Percentiles rank a stretch among this genome's conserved stretches.
Conservation (phyloP, 1,140 invertebrate genomes). For the Drosophila murphyi region DNA sequence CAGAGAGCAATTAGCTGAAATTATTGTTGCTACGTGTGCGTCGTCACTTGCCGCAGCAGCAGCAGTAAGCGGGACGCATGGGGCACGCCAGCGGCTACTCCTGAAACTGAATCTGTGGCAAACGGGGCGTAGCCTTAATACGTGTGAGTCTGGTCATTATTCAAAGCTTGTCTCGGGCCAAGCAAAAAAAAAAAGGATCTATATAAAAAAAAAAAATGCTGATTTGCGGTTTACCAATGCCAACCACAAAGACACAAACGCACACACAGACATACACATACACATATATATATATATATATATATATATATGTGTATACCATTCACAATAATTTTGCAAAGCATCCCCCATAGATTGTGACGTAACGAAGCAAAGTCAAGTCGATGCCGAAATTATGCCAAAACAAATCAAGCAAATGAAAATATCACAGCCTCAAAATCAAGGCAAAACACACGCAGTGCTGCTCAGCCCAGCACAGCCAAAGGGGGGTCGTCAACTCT, state of each 20-base stretch:
- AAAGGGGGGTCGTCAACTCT: not conserved
- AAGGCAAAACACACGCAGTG: constrained; percentile 64
- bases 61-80: not conserved
- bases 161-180: constrained; percentile 28
- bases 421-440: constrained; percentile 80
- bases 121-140: constrained; percentile 70
- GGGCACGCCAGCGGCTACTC: not conserved
- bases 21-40: constrained; percentile 82
- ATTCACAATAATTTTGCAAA: constrained; percentile 61
- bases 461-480: not conserved
- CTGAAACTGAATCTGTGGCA: constrained; percentile 7
- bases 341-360: constrained; percentile 25
- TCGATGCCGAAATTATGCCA: constrained; percentile 70
- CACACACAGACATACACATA: not conserved
- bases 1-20: constrained; percentile 83
- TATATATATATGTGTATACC: constrained; percentile 4
- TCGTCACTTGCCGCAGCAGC: constrained; percentile 60
- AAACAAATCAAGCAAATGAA: constrained; percentile 83
- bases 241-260: constrained; percentile 19
- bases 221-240: constrained; percentile 73
- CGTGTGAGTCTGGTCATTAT: constrained; percentile 56
- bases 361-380: constrained; percentile 23
- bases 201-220: constrained; percentile 48
- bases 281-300: constrained; percentile 9
- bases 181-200: constrained; percentile 14